Percentiles rank a stretch among this genome's conserved stretches.
phyloP scores from a whole-genome alignment of 2,797 vertebrate genomes.

The Channallabes apus region DNA sequence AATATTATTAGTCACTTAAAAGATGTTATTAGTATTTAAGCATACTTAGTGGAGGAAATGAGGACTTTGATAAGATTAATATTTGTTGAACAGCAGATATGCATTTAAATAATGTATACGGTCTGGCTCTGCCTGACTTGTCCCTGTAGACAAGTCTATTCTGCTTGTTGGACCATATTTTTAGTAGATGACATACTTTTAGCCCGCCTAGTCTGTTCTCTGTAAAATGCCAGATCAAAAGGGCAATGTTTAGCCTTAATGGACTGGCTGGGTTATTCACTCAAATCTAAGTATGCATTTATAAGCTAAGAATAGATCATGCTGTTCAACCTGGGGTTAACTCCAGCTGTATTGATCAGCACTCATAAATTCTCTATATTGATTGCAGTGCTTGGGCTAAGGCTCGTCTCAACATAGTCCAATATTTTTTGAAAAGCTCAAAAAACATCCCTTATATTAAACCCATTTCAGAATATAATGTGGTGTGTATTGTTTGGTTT shows the following conservation, averaged over 20 bases:
- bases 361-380: conserved; percentile 1
- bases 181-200: conserved; percentile 63
- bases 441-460: not conserved
- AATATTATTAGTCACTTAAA: no score
- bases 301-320: conserved; percentile 1
- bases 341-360: conserved; percentile 11
- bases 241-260: conserved; percentile 64
- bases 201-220: conserved; percentile 67
- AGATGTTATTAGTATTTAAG: no score
- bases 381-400: not conserved
- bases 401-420: not conserved
- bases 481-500: not conserved
- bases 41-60: no score
- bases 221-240: conserved; percentile 75
- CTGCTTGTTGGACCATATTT: conserved; percentile 41
- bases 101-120: not conserved
- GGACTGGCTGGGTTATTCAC: conserved; percentile 14
- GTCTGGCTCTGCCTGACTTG: not conserved
- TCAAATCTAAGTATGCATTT: not conserved
- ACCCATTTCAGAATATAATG: conserved; percentile 23
- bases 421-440: not conserved
- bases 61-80: no score
- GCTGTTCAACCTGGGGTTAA: not conserved
- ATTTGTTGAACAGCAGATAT: no score
- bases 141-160: not conserved